Evolutionary conservation across 2,797 vertebrate genomes (phyloP).

Genomic region (Falco rusticolus): DNA sequence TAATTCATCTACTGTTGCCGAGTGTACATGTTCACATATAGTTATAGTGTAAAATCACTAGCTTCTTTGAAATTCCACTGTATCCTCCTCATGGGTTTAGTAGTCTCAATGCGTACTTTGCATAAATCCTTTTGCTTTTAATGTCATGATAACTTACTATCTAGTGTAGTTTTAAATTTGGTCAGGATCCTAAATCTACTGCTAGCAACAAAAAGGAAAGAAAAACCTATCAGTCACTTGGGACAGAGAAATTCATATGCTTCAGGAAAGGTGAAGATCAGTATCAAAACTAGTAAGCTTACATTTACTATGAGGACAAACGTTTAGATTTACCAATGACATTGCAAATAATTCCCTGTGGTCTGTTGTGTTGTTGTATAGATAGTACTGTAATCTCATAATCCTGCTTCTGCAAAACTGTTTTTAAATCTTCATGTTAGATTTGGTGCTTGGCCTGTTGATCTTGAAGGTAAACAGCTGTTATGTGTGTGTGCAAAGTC

Average conservation of each 20-base stretch:
- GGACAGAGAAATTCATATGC: background rate
- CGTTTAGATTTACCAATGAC: background rate
- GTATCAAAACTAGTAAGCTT: background rate
- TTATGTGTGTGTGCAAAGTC: background rate
- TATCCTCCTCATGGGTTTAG: background rate
- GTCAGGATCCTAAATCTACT: background rate
- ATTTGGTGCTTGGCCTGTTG: background rate
- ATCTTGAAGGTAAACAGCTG: background rate
- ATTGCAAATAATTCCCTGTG: background rate
- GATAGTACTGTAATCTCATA: background rate
- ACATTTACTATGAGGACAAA: background rate
- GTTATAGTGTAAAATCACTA: background rate
- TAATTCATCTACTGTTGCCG: background rate
- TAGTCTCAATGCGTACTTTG: background rate
- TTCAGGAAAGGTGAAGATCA: background rate
- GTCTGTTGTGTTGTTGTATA: background rate
- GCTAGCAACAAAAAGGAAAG: background rate
- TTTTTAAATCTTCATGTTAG: background rate
- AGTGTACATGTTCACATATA: background rate
- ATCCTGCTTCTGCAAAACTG: background rate
- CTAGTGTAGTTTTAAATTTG: background rate
- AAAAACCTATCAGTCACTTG: background rate
- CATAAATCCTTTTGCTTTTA: background rate
- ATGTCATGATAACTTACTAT: background rate
- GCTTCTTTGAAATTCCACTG: background rate